Percentiles rank a stretch among this genome's conserved stretches.
phyloP scores from a whole-genome alignment of 2,888 invertebrate species.

The Trichopria drosophilae region DNA sequence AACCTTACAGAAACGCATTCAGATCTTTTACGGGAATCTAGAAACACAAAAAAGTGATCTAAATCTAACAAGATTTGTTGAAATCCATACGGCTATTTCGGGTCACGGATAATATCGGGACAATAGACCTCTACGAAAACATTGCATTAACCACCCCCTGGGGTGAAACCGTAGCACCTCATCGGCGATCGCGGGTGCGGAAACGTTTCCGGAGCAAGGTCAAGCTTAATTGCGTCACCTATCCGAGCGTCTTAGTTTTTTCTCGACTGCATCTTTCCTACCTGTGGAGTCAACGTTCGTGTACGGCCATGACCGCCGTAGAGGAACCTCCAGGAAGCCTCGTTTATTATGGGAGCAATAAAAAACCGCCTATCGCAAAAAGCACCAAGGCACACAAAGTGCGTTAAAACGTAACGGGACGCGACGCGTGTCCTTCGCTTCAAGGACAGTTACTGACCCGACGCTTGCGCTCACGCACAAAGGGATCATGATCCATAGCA shows the following conservation, averaged over 20 bases:
- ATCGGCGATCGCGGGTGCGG: conserved; percentile 40
- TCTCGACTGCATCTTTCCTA: conserved; percentile 34
- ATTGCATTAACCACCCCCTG: conserved; percentile 27
- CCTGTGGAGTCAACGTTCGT: too few species aligned
- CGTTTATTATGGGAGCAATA: conserved; percentile 44
- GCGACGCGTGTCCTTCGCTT: conserved; percentile 38
- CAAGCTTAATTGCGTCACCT: conserved; percentile 54
- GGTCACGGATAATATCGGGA: conserved; percentile 33
- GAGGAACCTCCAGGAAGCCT: too few species aligned
- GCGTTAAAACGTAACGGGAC: conserved; percentile 46
- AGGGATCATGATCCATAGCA: too few species aligned
- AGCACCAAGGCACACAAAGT: conserved; percentile 39
- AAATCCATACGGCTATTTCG: conserved; percentile 22
- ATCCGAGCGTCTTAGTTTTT: conserved; percentile 34
- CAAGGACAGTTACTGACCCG: too few species aligned
- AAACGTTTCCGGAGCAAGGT: conserved; percentile 54
- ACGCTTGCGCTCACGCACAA: too few species aligned
- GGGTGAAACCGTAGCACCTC: conserved; percentile 28
- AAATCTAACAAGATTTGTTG: neutral
- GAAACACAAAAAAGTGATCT: neutral
- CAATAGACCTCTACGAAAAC: conserved; percentile 36
- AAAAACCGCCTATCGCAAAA: conserved; percentile 42
- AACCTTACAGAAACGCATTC: too few species aligned
- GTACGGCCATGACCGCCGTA: conserved; percentile 23
- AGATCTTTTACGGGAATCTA: neutral